These are phyloP conservation scores for Drosophila bocki DNA, from an alignment of 1,140 invertebrate species.

Conservation along the genomic window DNA sequence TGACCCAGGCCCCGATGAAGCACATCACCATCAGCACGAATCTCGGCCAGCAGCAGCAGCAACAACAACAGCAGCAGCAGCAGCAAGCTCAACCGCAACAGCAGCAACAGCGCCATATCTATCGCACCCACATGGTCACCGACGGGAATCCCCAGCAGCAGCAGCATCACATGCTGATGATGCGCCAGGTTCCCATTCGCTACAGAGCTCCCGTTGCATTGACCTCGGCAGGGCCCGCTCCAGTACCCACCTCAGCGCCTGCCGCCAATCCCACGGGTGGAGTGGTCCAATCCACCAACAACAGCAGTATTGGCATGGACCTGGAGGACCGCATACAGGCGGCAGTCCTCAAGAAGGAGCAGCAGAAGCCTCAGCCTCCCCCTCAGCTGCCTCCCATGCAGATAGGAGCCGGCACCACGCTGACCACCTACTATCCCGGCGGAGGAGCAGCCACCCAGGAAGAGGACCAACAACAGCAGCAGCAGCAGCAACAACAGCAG, in stretches of 20 bases:
- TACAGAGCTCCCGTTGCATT: constrained; percentile 35
- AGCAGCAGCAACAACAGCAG: constrained; percentile 51
- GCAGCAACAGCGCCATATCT: constrained; percentile 54
- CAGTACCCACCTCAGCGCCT: constrained; percentile 15
- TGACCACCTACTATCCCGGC: constrained; percentile 69
- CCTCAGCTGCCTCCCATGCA: constrained; percentile 43
- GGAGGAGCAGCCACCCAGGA: background rate
- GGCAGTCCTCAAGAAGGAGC: constrained; percentile 76
- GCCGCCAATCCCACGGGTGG: constrained; percentile 2
- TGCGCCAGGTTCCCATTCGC: constrained; percentile 56
- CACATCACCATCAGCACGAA: constrained; percentile 66
- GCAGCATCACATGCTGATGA: constrained; percentile 63
- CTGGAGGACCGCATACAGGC: constrained; percentile 80
- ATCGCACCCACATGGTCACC: constrained; percentile 47
- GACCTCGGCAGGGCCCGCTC: constrained; percentile 10
- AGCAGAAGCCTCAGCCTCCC: constrained; percentile 44
- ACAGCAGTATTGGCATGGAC: constrained; percentile 58
- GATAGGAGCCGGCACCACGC: constrained; percentile 61
- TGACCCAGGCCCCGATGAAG: constrained; percentile 60
- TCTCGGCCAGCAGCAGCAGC: constrained; percentile 55
- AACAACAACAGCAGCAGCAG: constrained; percentile 26
- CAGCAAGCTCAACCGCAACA: constrained; percentile 41
- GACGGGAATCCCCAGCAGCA: constrained; percentile 41
- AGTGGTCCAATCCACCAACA: constrained; percentile 7
- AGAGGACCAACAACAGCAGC: constrained; percentile 40